Evolutionary conservation across 2,888 invertebrate species (phyloP).

Genomic region (Ophioninae sp.): DNA sequence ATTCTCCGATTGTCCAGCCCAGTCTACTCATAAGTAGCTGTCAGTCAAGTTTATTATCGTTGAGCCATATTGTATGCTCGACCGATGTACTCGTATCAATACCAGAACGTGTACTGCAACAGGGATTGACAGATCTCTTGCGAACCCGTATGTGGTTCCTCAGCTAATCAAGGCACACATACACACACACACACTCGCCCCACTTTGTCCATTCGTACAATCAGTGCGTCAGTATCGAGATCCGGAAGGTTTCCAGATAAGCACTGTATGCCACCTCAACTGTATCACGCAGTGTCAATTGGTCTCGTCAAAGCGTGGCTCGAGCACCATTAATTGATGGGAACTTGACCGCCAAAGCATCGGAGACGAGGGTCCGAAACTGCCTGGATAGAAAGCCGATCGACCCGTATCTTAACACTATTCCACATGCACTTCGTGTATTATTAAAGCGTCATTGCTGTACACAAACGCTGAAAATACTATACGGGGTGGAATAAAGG

Average conservation of each 20-base stretch:
- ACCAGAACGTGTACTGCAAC: slow-evolving; percentile 12
- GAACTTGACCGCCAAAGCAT: slow-evolving; percentile 23
- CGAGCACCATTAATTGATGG: slow-evolving; percentile 52
- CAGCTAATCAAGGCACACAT: slow-evolving; percentile 35
- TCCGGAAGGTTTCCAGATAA: slow-evolving; percentile 25
- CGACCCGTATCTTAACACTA: slow-evolving; percentile 14
- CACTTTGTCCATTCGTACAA: neutral
- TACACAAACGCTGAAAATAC: neutral
- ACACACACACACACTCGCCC: slow-evolving; percentile 8
- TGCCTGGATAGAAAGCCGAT: slow-evolving; percentile 31
- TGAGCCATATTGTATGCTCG: neutral
- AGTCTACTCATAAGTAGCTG: neutral
- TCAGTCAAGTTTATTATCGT: slow-evolving; percentile 4
- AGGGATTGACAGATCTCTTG: slow-evolving; percentile 5
- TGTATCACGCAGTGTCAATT: slow-evolving; percentile 16
- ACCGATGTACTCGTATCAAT: slow-evolving; percentile 2
- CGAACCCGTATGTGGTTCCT: slow-evolving; percentile 41
- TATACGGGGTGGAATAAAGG: slow-evolving; percentile 2
- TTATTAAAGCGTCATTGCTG: slow-evolving; percentile 14
- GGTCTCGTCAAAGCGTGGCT: slow-evolving; percentile 40
- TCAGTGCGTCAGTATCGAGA: slow-evolving; percentile 42
- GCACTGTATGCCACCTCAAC: slow-evolving; percentile 22
- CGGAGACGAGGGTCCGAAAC: slow-evolving; percentile 13
- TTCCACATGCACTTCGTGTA: slow-evolving; percentile 17
- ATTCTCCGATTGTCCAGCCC: neutral